Percentiles rank a stretch among this genome's conserved stretches.
phyloP scores from a whole-genome alignment of 2,113 vertebrate species.

The Etheostoma cragini region DNA sequence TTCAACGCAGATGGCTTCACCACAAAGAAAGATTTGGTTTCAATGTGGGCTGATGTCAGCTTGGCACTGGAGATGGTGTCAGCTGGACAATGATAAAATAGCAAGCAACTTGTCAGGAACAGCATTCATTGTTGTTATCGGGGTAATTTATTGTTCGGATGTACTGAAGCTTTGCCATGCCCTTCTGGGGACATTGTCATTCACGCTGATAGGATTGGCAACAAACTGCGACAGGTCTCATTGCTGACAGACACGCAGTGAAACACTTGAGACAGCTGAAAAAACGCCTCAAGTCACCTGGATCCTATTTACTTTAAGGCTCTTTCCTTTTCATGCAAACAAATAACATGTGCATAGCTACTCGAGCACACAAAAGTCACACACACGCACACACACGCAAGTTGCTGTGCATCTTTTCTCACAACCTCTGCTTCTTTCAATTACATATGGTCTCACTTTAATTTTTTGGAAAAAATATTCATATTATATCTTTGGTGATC shows the following conservation, averaged over 20 bases:
- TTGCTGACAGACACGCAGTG: conserved; percentile 45
- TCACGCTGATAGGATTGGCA: conserved; percentile 69
- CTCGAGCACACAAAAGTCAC: conserved; percentile 16
- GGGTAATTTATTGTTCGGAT: conserved; percentile 69
- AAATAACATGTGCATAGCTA: conserved; percentile 42
- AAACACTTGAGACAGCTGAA: conserved; percentile 58
- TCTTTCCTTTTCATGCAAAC: conserved; percentile 40
- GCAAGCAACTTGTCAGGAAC: conserved; percentile 58
- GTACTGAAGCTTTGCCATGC: conserved; percentile 53
- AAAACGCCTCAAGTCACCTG: conserved; percentile 53
- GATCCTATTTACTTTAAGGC: conserved; percentile 55
- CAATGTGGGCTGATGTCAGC: conserved; percentile 41
- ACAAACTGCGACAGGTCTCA: conserved; percentile 64
- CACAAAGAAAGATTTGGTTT: conserved; percentile 48
- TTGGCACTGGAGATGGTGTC: conserved; percentile 51
- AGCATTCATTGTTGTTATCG: conserved; percentile 60
- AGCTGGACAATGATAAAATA: conserved; percentile 67
- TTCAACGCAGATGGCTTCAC: conserved; percentile 41
- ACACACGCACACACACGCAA: neutral
- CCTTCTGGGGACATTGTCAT: conserved; percentile 75
- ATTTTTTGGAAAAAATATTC: no score
- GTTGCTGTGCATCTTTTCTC: conserved; percentile 1
- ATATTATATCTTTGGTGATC: neutral
- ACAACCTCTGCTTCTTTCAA: neutral
- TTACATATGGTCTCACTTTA: no score